Evolutionary conservation across 2,888 invertebrate species (phyloP).

Genomic region (Caenorhabditis panamensis): DNA sequence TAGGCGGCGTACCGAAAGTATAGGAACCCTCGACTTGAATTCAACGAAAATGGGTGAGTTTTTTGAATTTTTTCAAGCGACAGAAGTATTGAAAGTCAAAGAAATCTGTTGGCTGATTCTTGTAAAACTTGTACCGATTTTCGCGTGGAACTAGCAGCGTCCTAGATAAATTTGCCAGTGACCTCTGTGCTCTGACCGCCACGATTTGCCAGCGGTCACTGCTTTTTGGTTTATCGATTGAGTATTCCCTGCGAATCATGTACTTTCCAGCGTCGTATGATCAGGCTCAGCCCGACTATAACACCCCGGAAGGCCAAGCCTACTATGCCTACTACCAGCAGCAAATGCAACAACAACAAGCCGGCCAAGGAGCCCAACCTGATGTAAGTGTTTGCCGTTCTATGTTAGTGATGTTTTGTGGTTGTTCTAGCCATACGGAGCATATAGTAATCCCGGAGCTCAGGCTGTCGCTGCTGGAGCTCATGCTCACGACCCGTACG

Average conservation of each 20-base stretch:
- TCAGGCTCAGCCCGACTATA: constrained; percentile 39
- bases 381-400: constrained; percentile 36
- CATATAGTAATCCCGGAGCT: constrained; percentile 49
- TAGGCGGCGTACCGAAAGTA: background rate
- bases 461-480: constrained; percentile 54
- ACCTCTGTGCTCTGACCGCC: no score
- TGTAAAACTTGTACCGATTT: no score
- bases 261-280: constrained; percentile 55
- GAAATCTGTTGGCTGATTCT: no score
- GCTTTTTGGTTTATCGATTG: no score
- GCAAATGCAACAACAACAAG: constrained; percentile 18
- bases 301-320: constrained; percentile 42
- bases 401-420: background rate
- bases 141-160: no score
- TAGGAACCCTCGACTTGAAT: constrained; percentile 16
- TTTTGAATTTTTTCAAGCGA: no score
- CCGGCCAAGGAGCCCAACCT: constrained; percentile 28
- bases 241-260: background rate
- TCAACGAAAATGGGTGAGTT: constrained; percentile 2
- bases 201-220: no score
- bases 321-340: constrained; percentile 46
- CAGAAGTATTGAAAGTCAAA: no score
- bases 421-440: constrained; percentile 39
- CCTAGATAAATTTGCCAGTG: no score
- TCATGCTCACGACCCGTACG: constrained; percentile 56